Evolutionary conservation across 1,140 invertebrate species (phyloP), one percentile per base, ranked within the genome.

Genomic region (Drosophila bocki): DNA sequence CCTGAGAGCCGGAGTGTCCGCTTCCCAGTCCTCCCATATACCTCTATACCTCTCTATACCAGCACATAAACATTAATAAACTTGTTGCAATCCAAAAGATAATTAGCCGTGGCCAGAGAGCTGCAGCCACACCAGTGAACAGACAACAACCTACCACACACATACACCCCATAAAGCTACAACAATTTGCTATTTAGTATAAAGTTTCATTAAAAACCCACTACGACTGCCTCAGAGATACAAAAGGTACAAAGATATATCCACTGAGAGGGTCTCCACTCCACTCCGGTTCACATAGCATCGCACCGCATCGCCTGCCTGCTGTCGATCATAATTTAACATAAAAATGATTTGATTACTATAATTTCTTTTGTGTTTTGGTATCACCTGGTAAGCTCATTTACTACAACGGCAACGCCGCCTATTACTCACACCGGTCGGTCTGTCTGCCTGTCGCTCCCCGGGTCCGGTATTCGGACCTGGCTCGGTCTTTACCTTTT

Each of bases 291-390:
- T 22, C 54, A 11, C 50, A 37, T 42, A 29, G 26, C 26, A 29
- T 29, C 37, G 56, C 50, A 32, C 37, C 54, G 76, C 48, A 62
- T 80, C 80, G 86, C 75, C 82, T 90, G 82, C 85, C 78, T 84
- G 85, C 85, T 91, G 85, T 90, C 85, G 85, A 90, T 90, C 85
- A 90, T 90, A 90, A 90, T 90, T 90, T 90, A 90, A 90, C 85
- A 90, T 90, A 90, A 90, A 90, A 90, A 90, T 90, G 85, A 90
- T 90, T 90, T 90, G 85, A 90, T 90, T 90, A 90, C 85, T 90
- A 90, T 90, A 90, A 90, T 90, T 90, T 90, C 85, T 90, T 90
- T 90, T 90, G 85, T 90, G 85, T 90, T 90, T 90, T 90, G 85
- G 86, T 90, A 90, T 90, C 85, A 90, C 85, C 85, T 90, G 85